Base-by-base conservation (phyloP, 2,888 invertebrate genomes). In the Orthosia incerta region DNA sequence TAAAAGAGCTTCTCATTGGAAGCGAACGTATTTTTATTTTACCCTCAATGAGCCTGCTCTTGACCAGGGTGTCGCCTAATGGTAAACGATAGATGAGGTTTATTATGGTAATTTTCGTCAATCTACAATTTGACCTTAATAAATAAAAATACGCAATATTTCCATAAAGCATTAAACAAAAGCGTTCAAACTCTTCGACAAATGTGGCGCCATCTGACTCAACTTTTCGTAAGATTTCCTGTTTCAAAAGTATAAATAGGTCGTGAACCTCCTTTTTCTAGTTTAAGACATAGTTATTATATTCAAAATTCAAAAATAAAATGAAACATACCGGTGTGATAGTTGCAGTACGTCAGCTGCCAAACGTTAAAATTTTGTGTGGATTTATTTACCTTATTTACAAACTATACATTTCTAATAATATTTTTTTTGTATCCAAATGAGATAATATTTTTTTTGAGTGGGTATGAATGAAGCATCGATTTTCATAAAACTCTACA, bases 331-430 rank as follows among this genome's bases (percentile, higher is more conserved):
- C 9, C 26, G 4, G 18, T n/a, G 12, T 69, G 65, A 66, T 65
- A 60, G 26, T 0, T 45, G 20, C 26, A 23, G 46, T 26, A 50
- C 53, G 23, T 59, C 46, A 53, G 3, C 67, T 71, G 61, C 57
- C 70, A 79, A 51, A 59, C 4, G 53, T 68, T 50, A 66, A 83
- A 60, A 79, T 82, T 81, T 71, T 62, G 74, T 79, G 71, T 75
- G 62, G 20, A 62, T 59, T 55, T 68, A 71, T 31, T 50, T 50
- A 73, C 9, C 70, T 31, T 63, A 71, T 57, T 71, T 53, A 39
- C 15, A 67, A 65, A 39, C 39, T 51, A 65, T 46, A 56, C 51
- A 59, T 50, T 48, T 73, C 70, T 63, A 46, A 57, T 31, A 39
- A 39, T 39, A 39, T 39, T 9, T 39, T 39, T 39, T 39, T 39